Conservation (phyloP, 2,888 invertebrate species). For the Diaprepes abbreviatus region DNA sequence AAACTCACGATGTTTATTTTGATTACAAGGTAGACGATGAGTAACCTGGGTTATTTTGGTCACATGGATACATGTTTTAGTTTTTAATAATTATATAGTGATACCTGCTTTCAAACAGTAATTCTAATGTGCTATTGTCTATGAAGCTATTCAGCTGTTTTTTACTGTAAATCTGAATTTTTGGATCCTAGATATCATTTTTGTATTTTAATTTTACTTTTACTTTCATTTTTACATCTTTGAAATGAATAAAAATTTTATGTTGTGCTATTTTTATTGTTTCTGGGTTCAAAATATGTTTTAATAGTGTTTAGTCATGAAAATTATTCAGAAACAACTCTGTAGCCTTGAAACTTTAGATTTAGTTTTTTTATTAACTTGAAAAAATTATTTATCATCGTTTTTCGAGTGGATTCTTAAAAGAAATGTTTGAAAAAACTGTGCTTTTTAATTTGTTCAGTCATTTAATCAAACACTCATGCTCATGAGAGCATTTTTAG, state of each 20-base stretch:
- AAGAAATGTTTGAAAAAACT: too few relatives aligned
- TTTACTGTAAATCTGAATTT: not conserved
- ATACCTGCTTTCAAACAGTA: too few relatives aligned
- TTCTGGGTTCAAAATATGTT: not conserved
- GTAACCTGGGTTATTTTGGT: not conserved
- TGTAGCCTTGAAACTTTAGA: too few relatives aligned
- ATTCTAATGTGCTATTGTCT: not conserved
- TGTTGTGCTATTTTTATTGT: not conserved
- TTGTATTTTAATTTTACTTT: not conserved
- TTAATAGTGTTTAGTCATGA: too few relatives aligned
- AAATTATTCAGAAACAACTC: not conserved
- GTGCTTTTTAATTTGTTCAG: too few relatives aligned
- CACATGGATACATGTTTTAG: conserved; percentile 2
- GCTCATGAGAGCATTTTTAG: too few relatives aligned
- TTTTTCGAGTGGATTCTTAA: too few relatives aligned
- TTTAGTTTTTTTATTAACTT: too few relatives aligned
- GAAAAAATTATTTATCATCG: too few relatives aligned
- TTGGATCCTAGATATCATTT: conserved; percentile 1
- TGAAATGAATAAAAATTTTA: conserved; percentile 10
- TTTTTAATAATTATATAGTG: conserved; percentile 9
- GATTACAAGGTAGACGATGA: conserved; percentile 6
- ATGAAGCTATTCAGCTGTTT: conserved; percentile 3
- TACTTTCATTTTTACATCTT: conserved; percentile 6
- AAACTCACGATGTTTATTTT: conserved; percentile 14
- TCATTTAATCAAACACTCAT: too few relatives aligned